These are phyloP conservation scores for Pterocles burchelli DNA, from an alignment of 2,113 vertebrate genomes.

Conservation along the genomic window DNA sequence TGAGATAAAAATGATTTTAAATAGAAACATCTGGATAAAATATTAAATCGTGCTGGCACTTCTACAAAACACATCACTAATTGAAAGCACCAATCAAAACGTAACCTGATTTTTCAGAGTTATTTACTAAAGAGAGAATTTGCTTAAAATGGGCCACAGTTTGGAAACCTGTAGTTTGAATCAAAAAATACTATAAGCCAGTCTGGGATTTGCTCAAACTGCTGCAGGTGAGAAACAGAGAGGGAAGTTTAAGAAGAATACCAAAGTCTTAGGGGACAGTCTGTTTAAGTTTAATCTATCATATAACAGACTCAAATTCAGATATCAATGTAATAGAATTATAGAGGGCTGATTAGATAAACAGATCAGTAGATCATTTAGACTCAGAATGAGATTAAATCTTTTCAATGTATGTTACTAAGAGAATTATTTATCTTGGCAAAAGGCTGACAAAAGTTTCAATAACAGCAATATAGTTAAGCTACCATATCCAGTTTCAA, in stretches of 20 bases:
- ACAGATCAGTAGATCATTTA: neutral
- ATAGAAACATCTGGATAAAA: neutral
- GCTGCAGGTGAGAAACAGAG: neutral
- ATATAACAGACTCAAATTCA: neutral
- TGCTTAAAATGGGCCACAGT: neutral
- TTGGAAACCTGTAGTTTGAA: neutral
- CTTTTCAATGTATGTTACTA: neutral
- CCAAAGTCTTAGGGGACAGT: neutral
- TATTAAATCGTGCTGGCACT: neutral
- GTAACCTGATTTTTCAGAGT: slow-evolving; percentile 11
- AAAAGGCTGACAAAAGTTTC: neutral
- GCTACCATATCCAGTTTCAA: neutral
- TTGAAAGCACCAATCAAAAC: neutral
- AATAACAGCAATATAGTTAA: neutral
- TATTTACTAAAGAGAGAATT: neutral
- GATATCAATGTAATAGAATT: neutral
- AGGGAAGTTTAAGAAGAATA: neutral
- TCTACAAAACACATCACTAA: neutral
- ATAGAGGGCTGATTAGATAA: neutral
- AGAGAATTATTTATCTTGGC: slow-evolving; percentile 14
- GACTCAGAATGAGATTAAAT: neutral
- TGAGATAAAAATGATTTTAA: neutral
- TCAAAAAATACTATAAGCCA: neutral
- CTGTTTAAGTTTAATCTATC: neutral
- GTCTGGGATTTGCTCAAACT: neutral